A percentile compares a stretch with the other conserved stretches of the same genome.
Evolutionary conservation across 2,113 vertebrate genomes (phyloP).

Genomic region (Xiphorhynchus elegans): DNA sequence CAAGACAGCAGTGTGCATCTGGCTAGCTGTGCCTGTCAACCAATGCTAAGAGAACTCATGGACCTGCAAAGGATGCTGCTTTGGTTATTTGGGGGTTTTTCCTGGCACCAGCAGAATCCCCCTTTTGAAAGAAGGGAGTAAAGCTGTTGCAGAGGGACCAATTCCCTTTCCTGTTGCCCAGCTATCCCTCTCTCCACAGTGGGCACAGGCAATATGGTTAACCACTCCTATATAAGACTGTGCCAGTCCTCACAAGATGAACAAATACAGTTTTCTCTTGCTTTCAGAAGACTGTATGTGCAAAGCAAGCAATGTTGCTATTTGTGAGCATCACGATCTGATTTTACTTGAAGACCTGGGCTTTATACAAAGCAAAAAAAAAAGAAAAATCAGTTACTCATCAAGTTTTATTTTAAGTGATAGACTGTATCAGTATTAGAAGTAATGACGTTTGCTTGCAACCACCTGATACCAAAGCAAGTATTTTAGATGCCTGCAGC

Average conservation of each 20-base stretch:
- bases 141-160: neutral
- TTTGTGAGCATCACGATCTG: neutral
- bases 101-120: neutral
- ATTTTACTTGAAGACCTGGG: neutral
- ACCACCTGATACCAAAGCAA: conserved; percentile 46
- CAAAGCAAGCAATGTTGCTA: neutral
- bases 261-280: neutral
- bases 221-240: neutral
- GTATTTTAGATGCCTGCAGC: conserved; percentile 29
- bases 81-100: neutral
- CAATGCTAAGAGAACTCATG: neutral
- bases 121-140: neutral
- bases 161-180: neutral
- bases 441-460: conserved; percentile 37
- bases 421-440: conserved; percentile 55
- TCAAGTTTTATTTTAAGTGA: conserved; percentile 68
- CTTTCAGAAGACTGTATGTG: neutral
- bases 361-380: neutral
- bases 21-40: neutral
- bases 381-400: conserved; percentile 34
- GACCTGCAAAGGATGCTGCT: neutral
- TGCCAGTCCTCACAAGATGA: neutral
- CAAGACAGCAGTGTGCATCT: neutral
- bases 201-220: neutral
- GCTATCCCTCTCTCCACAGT: neutral